Base-by-base conservation (phyloP, 1,140 invertebrate species). In the Asobara japonica region DNA sequence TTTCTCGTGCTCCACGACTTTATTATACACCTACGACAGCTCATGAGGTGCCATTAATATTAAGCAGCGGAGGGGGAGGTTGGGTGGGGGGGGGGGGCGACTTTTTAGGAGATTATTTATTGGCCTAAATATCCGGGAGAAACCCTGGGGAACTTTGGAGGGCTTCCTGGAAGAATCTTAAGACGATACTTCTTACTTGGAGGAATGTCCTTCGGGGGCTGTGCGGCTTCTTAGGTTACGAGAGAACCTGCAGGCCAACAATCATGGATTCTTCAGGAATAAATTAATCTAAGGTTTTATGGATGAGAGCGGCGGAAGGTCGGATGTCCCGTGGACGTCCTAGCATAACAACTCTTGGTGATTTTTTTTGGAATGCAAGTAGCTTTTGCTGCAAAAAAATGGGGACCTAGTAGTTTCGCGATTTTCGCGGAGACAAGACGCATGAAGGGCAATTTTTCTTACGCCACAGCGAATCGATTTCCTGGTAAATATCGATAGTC, bases 1-100 rank as follows among this genome's bases (percentile, higher is more conserved):
- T 56, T 56, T 27, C 66, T 61, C 69, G 64, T 65, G 65, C 29
- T 25, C 75, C 77, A 80, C 78, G 78, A 82, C 78, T 77, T 84
- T 81, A 82, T 85, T 83, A 84, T 81, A 79, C 74, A 73, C 56
- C 51, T 41, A 66, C 73, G 72, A 25, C 31, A 65, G 74, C 65
- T 74, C 74, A 75, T 61, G 74, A 67, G 67, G 75, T 76, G 74
- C 78, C 79, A 82, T 84, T 83, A 83, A 85, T 85, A 83, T 83
- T 78, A 83, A 82, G 77, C 74, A 76, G 69, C 72, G 71, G 45
- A n/a, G n/a, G n/a, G n/a, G n/a, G n/a, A n/a, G n/a, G n/a, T n/a
- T n/a, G n/a, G n/a, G n/a, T n/a, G n/a, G n/a, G n/a, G n/a, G n/a
- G n/a, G n/a, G n/a, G 33, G 60, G 61, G 33, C 18, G 20, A 65